Conservation (phyloP, 2,888 invertebrate genomes). For the Pristionchus maxplancki region DNA sequence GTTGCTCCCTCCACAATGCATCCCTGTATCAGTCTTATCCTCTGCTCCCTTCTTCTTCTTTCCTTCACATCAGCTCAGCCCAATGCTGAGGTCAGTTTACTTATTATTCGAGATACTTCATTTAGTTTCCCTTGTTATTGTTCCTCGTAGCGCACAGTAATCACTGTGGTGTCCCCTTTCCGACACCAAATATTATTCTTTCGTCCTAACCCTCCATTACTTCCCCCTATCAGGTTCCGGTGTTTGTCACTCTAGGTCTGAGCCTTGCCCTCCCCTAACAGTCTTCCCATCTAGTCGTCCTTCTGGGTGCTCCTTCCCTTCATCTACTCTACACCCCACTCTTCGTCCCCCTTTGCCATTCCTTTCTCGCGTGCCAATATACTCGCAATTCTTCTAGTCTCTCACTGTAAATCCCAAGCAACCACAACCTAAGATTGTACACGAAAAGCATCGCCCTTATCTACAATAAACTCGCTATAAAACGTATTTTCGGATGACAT, state of each 20-base stretch:
- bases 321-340: no score
- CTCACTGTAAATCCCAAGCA: neutral
- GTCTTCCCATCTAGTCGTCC: no score
- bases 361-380: neutral
- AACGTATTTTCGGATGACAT: no score
- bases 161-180: neutral
- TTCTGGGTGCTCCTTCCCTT: no score
- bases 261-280: neutral
- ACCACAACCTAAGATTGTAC: no score
- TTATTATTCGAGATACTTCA: no score
- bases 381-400: neutral
- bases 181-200: neutral
- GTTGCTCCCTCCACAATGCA: neutral
- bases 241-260: neutral
- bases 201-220: neutral
- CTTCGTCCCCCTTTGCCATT: neutral
- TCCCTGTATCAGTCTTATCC: neutral
- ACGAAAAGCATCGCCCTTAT: no score
- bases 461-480: no score
- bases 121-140: neutral
- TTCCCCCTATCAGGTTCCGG: slow-evolving; percentile 15
- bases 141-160: neutral
- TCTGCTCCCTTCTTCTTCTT: neutral
- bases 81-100: slow-evolving; percentile 5
- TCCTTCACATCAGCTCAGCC: neutral